Evolutionary conservation across 2,888 invertebrate genomes (phyloP).

Genomic region (Chymomyza caudatula): DNA sequence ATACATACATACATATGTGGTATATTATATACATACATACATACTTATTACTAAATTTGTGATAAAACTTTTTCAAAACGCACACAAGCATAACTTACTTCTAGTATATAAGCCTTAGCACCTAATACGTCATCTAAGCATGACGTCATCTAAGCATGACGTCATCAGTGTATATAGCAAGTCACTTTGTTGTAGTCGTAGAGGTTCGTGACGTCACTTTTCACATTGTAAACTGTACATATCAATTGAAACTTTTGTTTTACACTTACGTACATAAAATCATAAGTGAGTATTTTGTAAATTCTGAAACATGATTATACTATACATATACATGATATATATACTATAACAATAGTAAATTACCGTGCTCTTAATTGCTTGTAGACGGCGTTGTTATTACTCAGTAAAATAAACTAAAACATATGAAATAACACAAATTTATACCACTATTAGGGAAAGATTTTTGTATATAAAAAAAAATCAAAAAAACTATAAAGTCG

Average conservation of each 20-base stretch:
- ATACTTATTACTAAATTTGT: conserved; percentile 47
- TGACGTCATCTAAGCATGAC: not conserved
- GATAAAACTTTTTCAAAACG: conserved; percentile 36
- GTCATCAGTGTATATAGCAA: not conserved
- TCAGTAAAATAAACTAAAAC: not conserved
- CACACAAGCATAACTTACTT: not conserved
- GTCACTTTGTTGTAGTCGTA: not conserved
- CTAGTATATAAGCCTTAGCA: not conserved
- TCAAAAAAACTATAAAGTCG: not conserved
- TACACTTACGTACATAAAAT: not conserved
- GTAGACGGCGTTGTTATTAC: not conserved
- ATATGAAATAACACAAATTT: too few species aligned
- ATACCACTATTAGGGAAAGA: too few species aligned
- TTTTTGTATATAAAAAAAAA: not conserved
- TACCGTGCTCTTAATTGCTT: not conserved
- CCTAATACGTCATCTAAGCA: not conserved
- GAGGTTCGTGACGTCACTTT: not conserved
- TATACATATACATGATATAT: too few species aligned
- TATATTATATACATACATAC: conserved; percentile 25
- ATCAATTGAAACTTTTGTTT: conserved; percentile 27
- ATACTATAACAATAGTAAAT: not conserved
- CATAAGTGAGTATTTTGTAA: not conserved
- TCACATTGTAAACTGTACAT: conserved; percentile 53
- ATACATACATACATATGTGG: conserved; percentile 7
- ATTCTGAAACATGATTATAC: not conserved